phyloP scores from a whole-genome alignment of 2,113 vertebrate species.

The Gallinago paraguaiae region DNA sequence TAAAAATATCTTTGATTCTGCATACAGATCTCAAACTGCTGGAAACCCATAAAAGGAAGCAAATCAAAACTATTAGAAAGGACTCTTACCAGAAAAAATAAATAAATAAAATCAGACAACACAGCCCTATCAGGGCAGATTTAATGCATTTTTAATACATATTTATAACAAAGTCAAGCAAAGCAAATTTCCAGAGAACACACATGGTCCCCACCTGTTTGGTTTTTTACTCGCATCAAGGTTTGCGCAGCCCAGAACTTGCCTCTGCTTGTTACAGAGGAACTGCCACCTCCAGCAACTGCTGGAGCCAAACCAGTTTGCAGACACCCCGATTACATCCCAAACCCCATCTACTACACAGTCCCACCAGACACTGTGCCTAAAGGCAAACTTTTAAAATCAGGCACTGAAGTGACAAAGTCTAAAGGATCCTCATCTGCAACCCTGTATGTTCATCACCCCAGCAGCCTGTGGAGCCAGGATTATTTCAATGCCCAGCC shows the following conservation, averaged over 20 bases:
- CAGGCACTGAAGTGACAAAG: background rate
- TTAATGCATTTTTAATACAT: background rate
- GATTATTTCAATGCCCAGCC: background rate
- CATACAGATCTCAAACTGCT: background rate
- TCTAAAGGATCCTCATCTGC: background rate
- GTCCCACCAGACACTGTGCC: background rate
- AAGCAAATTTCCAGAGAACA: background rate
- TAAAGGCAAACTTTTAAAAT: background rate
- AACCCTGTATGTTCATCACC: background rate
- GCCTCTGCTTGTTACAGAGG: background rate
- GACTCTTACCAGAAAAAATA: background rate
- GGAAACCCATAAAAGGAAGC: background rate
- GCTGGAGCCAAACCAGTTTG: background rate
- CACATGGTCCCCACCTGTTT: background rate
- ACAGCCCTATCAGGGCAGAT: background rate
- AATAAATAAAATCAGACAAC: background rate
- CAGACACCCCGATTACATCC: background rate
- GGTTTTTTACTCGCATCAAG: background rate
- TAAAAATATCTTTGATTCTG: background rate
- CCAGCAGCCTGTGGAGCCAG: background rate
- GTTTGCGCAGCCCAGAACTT: background rate
- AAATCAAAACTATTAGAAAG: background rate
- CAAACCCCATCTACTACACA: background rate
- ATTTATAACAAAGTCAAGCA: background rate
- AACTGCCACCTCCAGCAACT: background rate